These are phyloP conservation scores for Microcebus murinus DNA, from an alignment of 2,113 vertebrate species.

Conservation along the genomic window DNA sequence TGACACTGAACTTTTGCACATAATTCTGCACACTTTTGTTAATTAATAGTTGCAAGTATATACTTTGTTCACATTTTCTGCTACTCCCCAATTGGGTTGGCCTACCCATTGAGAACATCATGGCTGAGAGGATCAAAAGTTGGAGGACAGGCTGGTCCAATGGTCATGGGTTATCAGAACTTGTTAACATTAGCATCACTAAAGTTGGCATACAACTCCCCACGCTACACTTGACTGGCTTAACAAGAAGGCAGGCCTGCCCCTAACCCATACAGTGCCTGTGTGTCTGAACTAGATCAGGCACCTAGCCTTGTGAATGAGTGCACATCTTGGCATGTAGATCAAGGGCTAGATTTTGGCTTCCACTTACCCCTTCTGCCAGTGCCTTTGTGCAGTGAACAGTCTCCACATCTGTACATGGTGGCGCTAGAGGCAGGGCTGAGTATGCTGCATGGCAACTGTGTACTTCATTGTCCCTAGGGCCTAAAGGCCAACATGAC, in stretches of 20 bases:
- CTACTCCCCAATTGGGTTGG: background rate
- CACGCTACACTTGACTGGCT: too few relatives aligned
- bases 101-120: background rate
- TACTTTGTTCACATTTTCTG: background rate
- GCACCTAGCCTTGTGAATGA: background rate
- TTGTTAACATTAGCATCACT: too few relatives aligned
- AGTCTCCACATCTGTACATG: background rate
- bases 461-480: conserved; percentile 77
- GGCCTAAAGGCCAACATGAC: conserved; percentile 95
- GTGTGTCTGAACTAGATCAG: background rate
- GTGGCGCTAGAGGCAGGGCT: background rate
- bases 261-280: background rate
- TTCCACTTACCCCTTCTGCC: background rate
- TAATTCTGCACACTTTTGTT: background rate
- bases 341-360: background rate
- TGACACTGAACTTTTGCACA: background rate
- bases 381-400: background rate
- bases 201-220: too few relatives aligned
- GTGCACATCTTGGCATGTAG: background rate
- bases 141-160: background rate
- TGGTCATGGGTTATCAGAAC: too few relatives aligned
- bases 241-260: background rate
- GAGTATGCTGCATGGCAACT: background rate
- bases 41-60: background rate
- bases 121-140: background rate